A percentile compares a stretch with the other conserved stretches of the same genome.
These are phyloP conservation scores for Deroptyus accipitrinus DNA, from an alignment of 2,113 vertebrate genomes.

Conservation along the genomic window DNA sequence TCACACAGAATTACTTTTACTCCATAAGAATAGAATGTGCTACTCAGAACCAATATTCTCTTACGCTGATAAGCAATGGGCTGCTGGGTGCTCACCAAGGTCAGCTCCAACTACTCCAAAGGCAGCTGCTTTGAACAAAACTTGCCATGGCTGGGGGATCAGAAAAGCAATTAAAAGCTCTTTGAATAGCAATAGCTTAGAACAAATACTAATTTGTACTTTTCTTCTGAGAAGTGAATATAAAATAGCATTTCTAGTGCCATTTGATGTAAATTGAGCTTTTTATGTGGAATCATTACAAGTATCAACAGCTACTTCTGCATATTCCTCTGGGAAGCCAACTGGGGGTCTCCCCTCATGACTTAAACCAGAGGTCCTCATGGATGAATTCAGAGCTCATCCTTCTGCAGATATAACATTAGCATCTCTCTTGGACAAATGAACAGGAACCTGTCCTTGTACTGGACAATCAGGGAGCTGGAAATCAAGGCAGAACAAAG, in stretches of 20 bases:
- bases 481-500: background rate
- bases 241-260: conserved; percentile 36
- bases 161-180: conserved; percentile 61
- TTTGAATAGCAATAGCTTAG: conserved; percentile 53
- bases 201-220: conserved; percentile 60
- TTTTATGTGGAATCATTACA: conserved; percentile 46
- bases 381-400: background rate
- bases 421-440: background rate
- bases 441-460: background rate
- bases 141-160: background rate
- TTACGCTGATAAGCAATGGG: background rate
- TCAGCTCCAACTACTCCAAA: background rate
- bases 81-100: background rate
- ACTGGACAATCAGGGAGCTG: accelerated
- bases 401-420: background rate
- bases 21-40: background rate
- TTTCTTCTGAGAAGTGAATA: conserved; percentile 11
- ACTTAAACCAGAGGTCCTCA: background rate
- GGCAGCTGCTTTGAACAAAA: background rate
- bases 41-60: background rate
- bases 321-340: background rate
- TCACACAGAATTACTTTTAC: background rate
- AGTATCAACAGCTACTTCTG: conserved; percentile 29
- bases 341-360: background rate
- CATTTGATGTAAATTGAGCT: conserved; percentile 51